Evolutionary conservation across 1,140 invertebrate genomes (phyloP).

Genomic region (Mizuhopecten yessoensis): DNA sequence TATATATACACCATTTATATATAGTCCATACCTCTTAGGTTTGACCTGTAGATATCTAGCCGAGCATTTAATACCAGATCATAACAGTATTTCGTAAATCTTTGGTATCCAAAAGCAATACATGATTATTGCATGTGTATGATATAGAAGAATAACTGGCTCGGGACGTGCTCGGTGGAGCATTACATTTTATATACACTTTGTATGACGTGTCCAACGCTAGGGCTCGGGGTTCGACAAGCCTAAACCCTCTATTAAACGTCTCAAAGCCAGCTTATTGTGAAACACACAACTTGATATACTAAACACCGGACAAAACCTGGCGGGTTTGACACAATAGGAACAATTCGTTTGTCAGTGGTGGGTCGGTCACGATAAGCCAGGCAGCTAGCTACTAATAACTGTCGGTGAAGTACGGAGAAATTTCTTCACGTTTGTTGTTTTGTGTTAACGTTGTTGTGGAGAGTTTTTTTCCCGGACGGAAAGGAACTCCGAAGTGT

Average conservation of each 20-base stretch:
- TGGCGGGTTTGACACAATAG: conserved; percentile 1
- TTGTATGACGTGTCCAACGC: not conserved
- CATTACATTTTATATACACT: conserved; percentile 29
- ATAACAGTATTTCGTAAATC: conserved; percentile 38
- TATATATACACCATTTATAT: conserved; percentile 12
- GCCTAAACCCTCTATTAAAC: conserved; percentile 25
- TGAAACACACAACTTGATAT: conserved; percentile 28
- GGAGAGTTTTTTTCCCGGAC: not conserved
- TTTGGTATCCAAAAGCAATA: conserved; percentile 28
- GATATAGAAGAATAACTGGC: not conserved
- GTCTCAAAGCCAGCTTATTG: conserved; percentile 1
- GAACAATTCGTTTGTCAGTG: conserved; percentile 10
- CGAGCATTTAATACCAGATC: conserved; percentile 33
- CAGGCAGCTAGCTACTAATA: not conserved
- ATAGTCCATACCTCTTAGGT: not conserved
- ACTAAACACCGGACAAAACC: conserved; percentile 7
- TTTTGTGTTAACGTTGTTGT: conserved; percentile 1
- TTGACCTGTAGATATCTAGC: conserved; percentile 18
- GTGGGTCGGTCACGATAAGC: not conserved
- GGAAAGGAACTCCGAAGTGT: not conserved
- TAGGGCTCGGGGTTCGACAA: conserved; percentile 14
- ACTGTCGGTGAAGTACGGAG: not conserved
- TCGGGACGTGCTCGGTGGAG: conserved; percentile 4
- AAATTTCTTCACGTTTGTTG: not conserved
- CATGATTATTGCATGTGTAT: conserved; percentile 39